Evolutionary conservation across 2,113 vertebrate species (phyloP).

Genomic region (Archilochus colubris): DNA sequence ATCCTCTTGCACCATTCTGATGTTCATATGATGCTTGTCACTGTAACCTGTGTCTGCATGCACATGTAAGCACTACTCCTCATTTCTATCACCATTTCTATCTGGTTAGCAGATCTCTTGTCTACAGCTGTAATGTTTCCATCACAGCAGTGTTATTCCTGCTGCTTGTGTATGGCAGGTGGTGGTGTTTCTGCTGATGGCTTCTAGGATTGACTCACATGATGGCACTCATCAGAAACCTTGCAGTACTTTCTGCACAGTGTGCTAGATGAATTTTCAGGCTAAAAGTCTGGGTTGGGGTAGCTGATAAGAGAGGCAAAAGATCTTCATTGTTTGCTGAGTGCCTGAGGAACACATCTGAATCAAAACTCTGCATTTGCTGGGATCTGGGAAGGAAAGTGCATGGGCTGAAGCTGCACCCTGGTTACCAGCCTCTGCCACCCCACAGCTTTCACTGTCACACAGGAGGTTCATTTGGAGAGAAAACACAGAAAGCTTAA

Average conservation of each 20-base stretch:
- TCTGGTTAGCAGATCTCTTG: not conserved
- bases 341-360: not conserved
- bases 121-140: no score
- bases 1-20: not conserved
- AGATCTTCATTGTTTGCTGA: not conserved
- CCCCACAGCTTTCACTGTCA: not conserved
- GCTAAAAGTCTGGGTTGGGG: not conserved
- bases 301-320: not conserved
- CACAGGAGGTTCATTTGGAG: not conserved
- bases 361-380: not conserved
- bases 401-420: not conserved
- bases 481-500: not conserved
- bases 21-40: not conserved
- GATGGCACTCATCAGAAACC: not conserved
- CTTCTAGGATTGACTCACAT: not conserved
- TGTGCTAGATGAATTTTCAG: not conserved
- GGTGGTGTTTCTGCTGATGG: not conserved
- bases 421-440: not conserved
- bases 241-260: not conserved
- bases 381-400: not conserved
- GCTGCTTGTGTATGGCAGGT: not conserved
- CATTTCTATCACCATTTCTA: not conserved
- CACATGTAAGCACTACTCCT: not conserved
- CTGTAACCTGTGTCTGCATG: accelerated
- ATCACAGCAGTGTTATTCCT: not conserved